phyloP scores from a whole-genome alignment of 2,888 invertebrate species.

The Labia minor region DNA sequence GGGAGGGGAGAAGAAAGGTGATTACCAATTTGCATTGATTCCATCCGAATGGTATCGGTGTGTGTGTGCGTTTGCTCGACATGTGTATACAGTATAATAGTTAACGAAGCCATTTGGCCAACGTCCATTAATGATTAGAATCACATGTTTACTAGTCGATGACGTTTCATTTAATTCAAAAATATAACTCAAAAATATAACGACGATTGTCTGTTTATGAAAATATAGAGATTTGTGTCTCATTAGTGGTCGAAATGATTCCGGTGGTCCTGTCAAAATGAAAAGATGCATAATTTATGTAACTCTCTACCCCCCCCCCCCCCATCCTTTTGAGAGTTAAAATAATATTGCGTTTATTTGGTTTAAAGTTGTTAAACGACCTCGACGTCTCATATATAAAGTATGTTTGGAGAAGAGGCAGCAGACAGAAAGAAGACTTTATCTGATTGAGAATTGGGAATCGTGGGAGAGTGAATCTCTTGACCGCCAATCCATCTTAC shows the following conservation, averaged over 20 bases:
- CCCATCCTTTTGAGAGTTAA: too few relatives aligned
- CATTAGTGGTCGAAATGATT: not conserved
- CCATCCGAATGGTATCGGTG: not conserved
- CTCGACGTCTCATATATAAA: not conserved
- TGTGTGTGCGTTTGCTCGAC: too few relatives aligned
- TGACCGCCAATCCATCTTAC: not conserved
- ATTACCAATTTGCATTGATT: not conserved
- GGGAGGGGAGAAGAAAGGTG: too few relatives aligned
- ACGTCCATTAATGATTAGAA: not conserved
- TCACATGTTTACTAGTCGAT: not conserved
- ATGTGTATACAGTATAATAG: too few relatives aligned
- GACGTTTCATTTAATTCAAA: too few relatives aligned
- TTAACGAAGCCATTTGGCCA: not conserved
- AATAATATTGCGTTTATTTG: slow-evolving; percentile 13
- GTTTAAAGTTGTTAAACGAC: slow-evolving; percentile 1
- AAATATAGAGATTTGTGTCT: not conserved
- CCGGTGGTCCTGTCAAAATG: not conserved
- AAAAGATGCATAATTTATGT: slow-evolving; percentile 7
- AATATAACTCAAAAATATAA: too few relatives aligned
- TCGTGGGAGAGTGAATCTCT: not conserved
- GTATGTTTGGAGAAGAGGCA: too few relatives aligned
- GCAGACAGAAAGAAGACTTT: not conserved
- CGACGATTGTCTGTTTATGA: too few relatives aligned
- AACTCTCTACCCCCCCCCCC: too few relatives aligned
- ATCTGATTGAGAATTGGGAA: slow-evolving; percentile 1